Percentiles rank a stretch among this genome's conserved stretches.
These are phyloP conservation scores for Cromileptes altivelis DNA, from an alignment of 2,113 vertebrate species.

Conservation along the genomic window DNA sequence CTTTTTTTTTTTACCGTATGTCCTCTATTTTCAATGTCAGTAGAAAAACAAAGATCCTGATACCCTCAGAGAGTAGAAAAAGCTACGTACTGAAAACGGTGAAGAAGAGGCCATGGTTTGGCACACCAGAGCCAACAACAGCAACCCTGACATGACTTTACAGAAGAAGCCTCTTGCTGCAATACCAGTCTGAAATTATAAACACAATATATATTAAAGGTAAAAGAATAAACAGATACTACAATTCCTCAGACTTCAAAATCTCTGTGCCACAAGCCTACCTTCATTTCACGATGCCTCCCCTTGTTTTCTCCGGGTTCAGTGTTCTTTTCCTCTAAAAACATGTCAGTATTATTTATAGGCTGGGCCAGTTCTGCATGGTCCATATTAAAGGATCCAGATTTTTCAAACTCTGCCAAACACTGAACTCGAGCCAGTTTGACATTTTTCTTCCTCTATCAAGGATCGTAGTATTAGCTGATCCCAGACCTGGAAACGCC, in stretches of 20 bases:
- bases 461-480: constrained; percentile 8
- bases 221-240: not conserved
- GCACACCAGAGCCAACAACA: constrained; percentile 79
- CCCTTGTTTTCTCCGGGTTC: constrained; percentile 46
- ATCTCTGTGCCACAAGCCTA: constrained; percentile 39
- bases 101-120: constrained; percentile 66
- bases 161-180: not conserved
- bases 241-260: not conserved
- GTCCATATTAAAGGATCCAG: constrained; percentile 77
- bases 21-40: constrained; percentile 1
- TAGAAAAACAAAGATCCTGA: not conserved
- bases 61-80: not conserved
- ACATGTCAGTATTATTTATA: constrained; percentile 79
- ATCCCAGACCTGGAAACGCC: constrained; percentile 35
- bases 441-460: not conserved
- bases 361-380: constrained; percentile 81
- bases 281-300: constrained; percentile 57
- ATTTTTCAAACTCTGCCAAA: constrained; percentile 17
- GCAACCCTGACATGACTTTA: constrained; percentile 61
- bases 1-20: not conserved
- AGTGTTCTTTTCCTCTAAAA: constrained; percentile 48
- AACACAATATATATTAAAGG: not conserved
- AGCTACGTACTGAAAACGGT: constrained; percentile 79
- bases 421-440: constrained; percentile 42
- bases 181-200: constrained; percentile 44